These are phyloP conservation scores for Paedocypris sp. DNA, from an alignment of 2,113 vertebrate genomes.

Conservation along the genomic window DNA sequence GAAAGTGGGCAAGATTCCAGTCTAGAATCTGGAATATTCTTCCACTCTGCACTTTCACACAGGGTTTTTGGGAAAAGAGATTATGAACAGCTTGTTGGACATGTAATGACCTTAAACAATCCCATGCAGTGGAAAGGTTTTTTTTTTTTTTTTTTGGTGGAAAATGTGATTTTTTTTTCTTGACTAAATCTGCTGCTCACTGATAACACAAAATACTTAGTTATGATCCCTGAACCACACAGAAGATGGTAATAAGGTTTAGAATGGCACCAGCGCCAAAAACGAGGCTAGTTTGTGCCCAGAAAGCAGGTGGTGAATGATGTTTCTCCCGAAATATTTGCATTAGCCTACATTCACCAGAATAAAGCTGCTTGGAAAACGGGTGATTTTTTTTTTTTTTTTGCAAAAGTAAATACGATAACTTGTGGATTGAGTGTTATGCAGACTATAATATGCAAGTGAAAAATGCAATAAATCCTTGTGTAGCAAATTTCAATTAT, in stretches of 20 bases:
- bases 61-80: slow-evolving; percentile 21
- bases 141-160: too few relatives aligned
- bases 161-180: slow-evolving; percentile 17
- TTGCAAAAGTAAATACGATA: too few relatives aligned
- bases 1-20: too few relatives aligned
- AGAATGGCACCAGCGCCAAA: neutral
- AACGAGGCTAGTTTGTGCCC: neutral
- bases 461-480: too few relatives aligned
- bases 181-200: slow-evolving; percentile 21
- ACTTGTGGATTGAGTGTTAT: too few relatives aligned
- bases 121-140: neutral
- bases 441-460: too few relatives aligned
- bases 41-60: neutral
- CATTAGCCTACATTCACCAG: neutral
- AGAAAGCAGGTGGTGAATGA: slow-evolving; percentile 11
- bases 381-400: too few relatives aligned
- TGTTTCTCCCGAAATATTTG: slow-evolving; percentile 21
- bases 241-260: slow-evolving; percentile 12
- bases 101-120: slow-evolving; percentile 17
- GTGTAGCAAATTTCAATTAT: too few relatives aligned
- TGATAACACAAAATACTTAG: slow-evolving; percentile 18
- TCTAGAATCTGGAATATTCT: neutral
- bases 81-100: slow-evolving; percentile 21
- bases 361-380: neutral
- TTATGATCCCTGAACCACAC: slow-evolving; percentile 12